Evolutionary conservation across 2,888 invertebrate species (phyloP).

Genomic region (Malthinus seriepunctatus): DNA sequence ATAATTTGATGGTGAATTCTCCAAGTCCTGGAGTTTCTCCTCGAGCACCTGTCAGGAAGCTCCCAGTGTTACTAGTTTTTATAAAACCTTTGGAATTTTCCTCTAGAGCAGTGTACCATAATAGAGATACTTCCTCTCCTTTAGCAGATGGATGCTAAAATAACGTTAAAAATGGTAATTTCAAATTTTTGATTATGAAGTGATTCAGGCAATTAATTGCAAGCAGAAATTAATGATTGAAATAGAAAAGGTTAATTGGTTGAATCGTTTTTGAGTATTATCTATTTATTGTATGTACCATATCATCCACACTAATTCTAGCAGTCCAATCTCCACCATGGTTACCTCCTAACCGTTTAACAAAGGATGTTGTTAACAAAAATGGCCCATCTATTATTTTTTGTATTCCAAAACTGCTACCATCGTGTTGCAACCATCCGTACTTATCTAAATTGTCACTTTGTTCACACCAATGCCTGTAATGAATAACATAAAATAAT

Average conservation of each 20-base stretch:
- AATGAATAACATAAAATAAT: background rate
- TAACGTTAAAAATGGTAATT: background rate
- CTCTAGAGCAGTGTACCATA: constrained; percentile 85
- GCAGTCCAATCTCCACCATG: constrained; percentile 95
- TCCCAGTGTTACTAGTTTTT: constrained; percentile 57
- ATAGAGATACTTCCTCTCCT: constrained; percentile 64
- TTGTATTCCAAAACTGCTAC: constrained; percentile 88
- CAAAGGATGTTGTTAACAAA: constrained; percentile 80
- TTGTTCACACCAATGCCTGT: constrained; percentile 91
- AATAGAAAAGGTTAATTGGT: too few species aligned
- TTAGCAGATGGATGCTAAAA: constrained; percentile 34
- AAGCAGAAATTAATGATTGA: too few species aligned
- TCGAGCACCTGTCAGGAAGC: constrained; percentile 63
- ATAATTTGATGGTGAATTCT: constrained; percentile 69
- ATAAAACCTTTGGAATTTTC: constrained; percentile 65
- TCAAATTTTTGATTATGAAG: too few species aligned
- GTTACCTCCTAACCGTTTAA: constrained; percentile 79
- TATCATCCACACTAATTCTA: constrained; percentile 66
- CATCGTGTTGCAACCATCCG: constrained; percentile 94
- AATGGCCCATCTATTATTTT: constrained; percentile 81
- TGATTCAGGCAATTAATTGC: too few species aligned
- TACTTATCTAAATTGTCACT: constrained; percentile 79
- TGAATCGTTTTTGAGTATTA: too few species aligned
- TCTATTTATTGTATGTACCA: background rate
- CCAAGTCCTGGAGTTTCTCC: constrained; percentile 81